Evolutionary conservation across 2,797 vertebrate genomes (phyloP).

Genomic region (Leucoraja ocellata): DNA sequence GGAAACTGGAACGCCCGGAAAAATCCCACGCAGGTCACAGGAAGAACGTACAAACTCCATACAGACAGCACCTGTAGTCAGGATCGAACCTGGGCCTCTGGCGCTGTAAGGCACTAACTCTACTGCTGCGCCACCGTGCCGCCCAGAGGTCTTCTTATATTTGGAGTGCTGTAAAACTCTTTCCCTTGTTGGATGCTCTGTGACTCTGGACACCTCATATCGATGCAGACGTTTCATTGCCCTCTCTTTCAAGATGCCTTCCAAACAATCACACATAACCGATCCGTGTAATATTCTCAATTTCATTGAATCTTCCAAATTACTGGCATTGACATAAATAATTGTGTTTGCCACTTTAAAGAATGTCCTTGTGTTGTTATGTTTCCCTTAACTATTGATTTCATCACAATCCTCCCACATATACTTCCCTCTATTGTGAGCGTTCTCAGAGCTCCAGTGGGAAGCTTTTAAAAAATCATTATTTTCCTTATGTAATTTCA

Average conservation of each 20-base stretch:
- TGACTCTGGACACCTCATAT: neutral
- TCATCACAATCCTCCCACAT: neutral
- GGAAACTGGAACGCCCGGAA: no score
- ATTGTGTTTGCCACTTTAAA: neutral
- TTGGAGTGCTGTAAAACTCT: neutral
- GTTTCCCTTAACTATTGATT: neutral
- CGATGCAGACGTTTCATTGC: neutral
- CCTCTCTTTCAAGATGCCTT: neutral
- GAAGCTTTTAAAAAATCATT: neutral
- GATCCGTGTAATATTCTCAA: neutral
- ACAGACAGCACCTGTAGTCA: no score
- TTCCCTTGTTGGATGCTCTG: neutral
- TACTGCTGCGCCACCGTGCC: no score
- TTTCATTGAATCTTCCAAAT: neutral
- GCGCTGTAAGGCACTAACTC: no score
- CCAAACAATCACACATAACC: neutral
- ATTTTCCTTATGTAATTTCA: neutral
- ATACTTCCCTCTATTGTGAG: neutral
- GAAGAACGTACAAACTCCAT: no score
- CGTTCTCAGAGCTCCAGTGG: neutral
- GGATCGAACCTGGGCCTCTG: no score
- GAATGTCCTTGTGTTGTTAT: neutral
- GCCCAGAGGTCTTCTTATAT: no score
- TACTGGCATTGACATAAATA: neutral
- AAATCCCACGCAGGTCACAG: no score